Evolutionary conservation across 2,888 invertebrate species (phyloP), one percentile per base, ranked within the genome.

Genomic region (Calephelis perditalis): DNA sequence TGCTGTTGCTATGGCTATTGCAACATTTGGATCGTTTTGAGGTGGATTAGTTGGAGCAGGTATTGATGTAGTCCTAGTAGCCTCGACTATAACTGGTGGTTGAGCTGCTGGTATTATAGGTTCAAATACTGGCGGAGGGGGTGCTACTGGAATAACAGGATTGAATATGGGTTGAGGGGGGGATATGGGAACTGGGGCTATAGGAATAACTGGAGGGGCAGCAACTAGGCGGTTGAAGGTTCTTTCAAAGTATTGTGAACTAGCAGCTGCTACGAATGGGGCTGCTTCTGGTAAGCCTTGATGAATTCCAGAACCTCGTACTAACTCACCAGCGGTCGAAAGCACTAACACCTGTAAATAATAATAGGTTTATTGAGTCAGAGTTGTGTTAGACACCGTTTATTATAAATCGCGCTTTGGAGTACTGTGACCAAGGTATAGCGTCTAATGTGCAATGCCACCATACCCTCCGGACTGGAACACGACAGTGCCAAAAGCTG

Each of bases 201-300:
- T 67, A 37, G 72, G 68, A 26, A 70, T 59, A 5, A 73, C 70
- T n/a, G 76, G 63, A 4, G 79, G 79, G 45, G 84, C 82, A 8
- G 82, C 79, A 4, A 90, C 78, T 49, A 87, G 73, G 40, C 82
- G 84, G 73, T 94, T 94, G 80, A 92, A 94, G 55, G 92, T 94
- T 67, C 94, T 91, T 59, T 94, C 91, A 68, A 94, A 89, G 64
- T 93, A 93, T 76, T 95, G 94, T 54, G 93, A 94, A 75, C 94
- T 94, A 61, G 92, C 91, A 2, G 94, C 92, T 0, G 94, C 93
- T 6, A 94, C 93, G 46, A 93, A 89, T 9, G 92, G 92, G 0
- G 90, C 86, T n/a, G 70, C 62, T 3, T 67, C 67, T 5, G 76
- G 69, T 9, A 65, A 67, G 2, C 66, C 70, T 6, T 75, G 79